Conservation (phyloP, 2,113 vertebrate species). For the Trichechus manatus region DNA sequence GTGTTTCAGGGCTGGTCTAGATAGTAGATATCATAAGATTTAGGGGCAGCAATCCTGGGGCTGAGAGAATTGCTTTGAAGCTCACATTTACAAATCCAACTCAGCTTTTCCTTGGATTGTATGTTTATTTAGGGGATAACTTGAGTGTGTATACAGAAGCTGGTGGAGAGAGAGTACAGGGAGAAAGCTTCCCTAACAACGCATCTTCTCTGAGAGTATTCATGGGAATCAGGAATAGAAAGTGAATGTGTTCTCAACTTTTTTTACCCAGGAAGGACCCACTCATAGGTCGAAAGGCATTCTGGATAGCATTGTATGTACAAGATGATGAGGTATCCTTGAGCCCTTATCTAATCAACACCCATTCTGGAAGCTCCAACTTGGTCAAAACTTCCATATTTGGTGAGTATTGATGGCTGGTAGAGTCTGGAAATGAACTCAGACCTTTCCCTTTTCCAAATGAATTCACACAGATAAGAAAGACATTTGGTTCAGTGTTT, state of each 20-base stretch:
- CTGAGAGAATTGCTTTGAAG: conserved; percentile 28
- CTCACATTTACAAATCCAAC: not conserved
- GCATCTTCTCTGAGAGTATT: not conserved
- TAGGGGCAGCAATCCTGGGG: not conserved
- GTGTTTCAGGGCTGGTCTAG: not conserved
- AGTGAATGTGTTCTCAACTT: not conserved
- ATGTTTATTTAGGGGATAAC: conserved; percentile 1
- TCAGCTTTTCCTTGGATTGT: not conserved
- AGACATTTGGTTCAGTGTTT: not conserved
- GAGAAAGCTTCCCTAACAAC: conserved; percentile 10
- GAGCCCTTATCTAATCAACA: not conserved
- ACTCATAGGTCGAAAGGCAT: not conserved
- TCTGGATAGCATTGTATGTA: not conserved
- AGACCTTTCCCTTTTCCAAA: not conserved
- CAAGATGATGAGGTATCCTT: not conserved
- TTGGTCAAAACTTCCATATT: conserved; percentile 25
- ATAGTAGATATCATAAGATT: not conserved
- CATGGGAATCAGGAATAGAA: conserved; percentile 24
- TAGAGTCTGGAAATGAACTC: conserved; percentile 15
- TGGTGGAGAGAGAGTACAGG: not conserved
- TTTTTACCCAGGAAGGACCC: not conserved
- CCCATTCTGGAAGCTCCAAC: not conserved
- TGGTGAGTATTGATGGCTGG: not conserved
- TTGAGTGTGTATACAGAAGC: conserved; percentile 7
- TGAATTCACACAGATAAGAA: conserved; percentile 17